These are phyloP conservation scores for Caenorhabditis sulstoni DNA, from an alignment of 2,888 invertebrate species.

Conservation along the genomic window DNA sequence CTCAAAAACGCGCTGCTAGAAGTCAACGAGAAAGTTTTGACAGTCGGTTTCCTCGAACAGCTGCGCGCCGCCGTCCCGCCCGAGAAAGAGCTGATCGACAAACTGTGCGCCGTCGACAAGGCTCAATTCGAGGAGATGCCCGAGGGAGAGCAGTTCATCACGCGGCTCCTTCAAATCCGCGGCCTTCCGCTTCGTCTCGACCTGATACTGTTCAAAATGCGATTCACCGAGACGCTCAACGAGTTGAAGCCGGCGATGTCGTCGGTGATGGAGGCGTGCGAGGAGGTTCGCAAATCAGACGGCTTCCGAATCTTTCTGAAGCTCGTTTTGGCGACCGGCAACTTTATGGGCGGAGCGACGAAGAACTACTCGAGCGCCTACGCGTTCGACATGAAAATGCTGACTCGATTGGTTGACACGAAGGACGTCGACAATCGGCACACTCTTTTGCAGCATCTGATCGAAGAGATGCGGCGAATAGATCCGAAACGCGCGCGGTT, in stretches of 20 bases:
- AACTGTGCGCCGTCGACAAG: slow-evolving; percentile 83
- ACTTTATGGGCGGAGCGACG: slow-evolving; percentile 96
- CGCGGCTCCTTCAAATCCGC: slow-evolving; percentile 84
- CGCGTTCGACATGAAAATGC: slow-evolving; percentile 96
- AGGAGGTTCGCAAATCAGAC: slow-evolving; percentile 81
- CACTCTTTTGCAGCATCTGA: slow-evolving; percentile 87
- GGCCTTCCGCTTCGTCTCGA: slow-evolving; percentile 85
- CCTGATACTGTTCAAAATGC: slow-evolving; percentile 91
- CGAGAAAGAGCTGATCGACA: slow-evolving; percentile 90
- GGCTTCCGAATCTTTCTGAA: slow-evolving; percentile 94
- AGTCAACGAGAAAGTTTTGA: slow-evolving; percentile 82
- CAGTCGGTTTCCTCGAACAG: slow-evolving; percentile 91
- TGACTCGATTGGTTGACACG: slow-evolving; percentile 87
- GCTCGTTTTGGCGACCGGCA: slow-evolving; percentile 91
- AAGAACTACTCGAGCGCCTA: slow-evolving; percentile 87
- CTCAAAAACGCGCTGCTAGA: slow-evolving; percentile 87
- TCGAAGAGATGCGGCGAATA: slow-evolving; percentile 82
- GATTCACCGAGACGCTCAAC: slow-evolving; percentile 89
- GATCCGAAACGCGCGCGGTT: slow-evolving; percentile 56
- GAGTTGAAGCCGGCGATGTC: slow-evolving; percentile 94
- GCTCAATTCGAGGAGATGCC: slow-evolving; percentile 83
- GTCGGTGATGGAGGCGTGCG: slow-evolving; percentile 93
- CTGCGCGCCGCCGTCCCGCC: slow-evolving; percentile 93
- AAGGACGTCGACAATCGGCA: slow-evolving; percentile 94
- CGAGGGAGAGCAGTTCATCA: slow-evolving; percentile 95